phyloP scores from a whole-genome alignment of 2,797 vertebrate species.

The Propithecus deckenii region DNA sequence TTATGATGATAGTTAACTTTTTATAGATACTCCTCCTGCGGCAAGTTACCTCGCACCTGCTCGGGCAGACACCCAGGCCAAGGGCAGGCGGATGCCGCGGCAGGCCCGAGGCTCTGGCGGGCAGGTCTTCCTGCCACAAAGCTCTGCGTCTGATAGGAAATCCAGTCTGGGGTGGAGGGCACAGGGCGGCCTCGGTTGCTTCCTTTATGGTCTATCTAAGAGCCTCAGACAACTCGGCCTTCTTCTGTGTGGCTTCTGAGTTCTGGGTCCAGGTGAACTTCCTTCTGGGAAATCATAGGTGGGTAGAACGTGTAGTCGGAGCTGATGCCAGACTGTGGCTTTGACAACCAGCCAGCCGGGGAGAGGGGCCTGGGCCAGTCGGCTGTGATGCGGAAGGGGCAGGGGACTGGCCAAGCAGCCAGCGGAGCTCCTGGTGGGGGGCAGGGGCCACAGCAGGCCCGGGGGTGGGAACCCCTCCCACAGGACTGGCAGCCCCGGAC shows the following conservation, averaged over 20 bases:
- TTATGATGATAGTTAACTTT: constrained; percentile 11
- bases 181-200: background rate
- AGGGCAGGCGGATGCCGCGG: background rate
- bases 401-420: too few species aligned
- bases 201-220: background rate
- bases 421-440: too few species aligned
- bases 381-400: background rate
- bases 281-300: background rate
- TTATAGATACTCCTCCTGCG: constrained; percentile 57
- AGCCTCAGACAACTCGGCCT: background rate
- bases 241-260: background rate
- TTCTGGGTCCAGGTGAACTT: background rate
- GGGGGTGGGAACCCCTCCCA: background rate
- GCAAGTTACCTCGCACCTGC: constrained; percentile 61
- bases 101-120: background rate
- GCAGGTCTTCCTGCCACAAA: constrained; percentile 60
- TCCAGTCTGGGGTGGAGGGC: background rate
- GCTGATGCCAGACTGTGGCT: background rate
- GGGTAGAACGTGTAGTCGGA: background rate
- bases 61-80: constrained; percentile 51
- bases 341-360: background rate
- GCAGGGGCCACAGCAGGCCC: background rate
- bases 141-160: constrained; percentile 54
- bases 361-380: background rate
- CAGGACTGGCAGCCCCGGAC: background rate